Conservation (phyloP, 64 coral and sea anemone species). For the Porites lutea region DNA sequence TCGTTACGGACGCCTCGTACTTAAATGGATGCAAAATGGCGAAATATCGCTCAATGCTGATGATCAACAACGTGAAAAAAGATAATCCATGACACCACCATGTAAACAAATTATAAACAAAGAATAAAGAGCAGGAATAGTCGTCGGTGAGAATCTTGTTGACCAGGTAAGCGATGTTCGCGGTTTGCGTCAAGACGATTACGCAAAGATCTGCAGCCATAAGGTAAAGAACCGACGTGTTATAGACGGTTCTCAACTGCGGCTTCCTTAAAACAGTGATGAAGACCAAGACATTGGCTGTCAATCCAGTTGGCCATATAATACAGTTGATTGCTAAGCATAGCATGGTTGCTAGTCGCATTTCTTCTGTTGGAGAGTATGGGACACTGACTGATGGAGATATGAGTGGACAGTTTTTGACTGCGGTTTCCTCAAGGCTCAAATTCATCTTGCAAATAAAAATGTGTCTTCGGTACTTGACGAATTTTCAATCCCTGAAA, state of each 20-base stretch:
- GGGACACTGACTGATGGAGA: background rate
- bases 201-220: constrained; percentile 30
- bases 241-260: constrained; percentile 35
- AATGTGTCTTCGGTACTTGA: background rate
- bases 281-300: constrained; percentile 52
- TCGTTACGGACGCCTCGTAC: constrained; percentile 32
- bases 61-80: constrained; percentile 37
- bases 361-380: constrained; percentile 6
- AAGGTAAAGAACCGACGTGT: constrained; percentile 46
- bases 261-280: constrained; percentile 52
- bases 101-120: constrained; percentile 50
- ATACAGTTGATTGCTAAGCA: constrained; percentile 30
- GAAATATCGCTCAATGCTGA: constrained; percentile 54
- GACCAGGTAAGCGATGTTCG: constrained; percentile 57
- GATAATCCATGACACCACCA: constrained; percentile 49
- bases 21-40: constrained; percentile 58
- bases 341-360: constrained; percentile 5
- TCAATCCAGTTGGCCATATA: constrained; percentile 22
- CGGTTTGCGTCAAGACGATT: background rate
- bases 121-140: constrained; percentile 45
- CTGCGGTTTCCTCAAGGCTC: background rate
- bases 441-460: background rate
- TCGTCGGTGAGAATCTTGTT: constrained; percentile 41
- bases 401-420: background rate
- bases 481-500: background rate